A percentile compares a stretch with the other conserved stretches of the same genome.
phyloP scores from a whole-genome alignment of 2,797 vertebrate species.

The Neoniphon sammara region DNA sequence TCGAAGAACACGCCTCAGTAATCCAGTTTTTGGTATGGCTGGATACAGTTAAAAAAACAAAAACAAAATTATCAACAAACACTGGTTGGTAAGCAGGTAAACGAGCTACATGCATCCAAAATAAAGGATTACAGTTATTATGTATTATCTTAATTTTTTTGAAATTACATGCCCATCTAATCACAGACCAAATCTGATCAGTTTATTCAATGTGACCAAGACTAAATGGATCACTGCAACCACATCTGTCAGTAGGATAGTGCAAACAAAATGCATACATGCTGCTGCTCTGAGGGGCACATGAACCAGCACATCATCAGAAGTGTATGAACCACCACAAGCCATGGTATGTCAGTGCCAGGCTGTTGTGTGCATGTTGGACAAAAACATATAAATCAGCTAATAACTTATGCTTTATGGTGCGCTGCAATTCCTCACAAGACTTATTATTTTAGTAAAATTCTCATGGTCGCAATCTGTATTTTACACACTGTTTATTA shows the following conservation, averaged over 20 bases:
- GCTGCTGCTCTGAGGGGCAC: too few species aligned
- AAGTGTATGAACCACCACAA: not conserved
- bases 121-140: not conserved
- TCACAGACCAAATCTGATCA: too few species aligned
- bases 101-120: not conserved
- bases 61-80: not conserved
- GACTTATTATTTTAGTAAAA: not conserved
- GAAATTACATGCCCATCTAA: not conserved
- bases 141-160: conserved; percentile 4
- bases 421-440: not conserved
- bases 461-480: not conserved
- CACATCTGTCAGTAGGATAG: not conserved
- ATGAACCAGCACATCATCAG: too few species aligned
- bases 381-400: too few species aligned
- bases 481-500: not conserved
- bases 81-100: not conserved
- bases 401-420: too few species aligned
- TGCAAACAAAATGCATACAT: too few species aligned
- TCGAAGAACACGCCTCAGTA: conserved; percentile 9
- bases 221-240: not conserved
- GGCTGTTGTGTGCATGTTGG: too few species aligned
- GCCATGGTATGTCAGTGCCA: not conserved
- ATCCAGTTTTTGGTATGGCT: not conserved
- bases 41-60: not conserved
- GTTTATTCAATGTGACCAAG: not conserved